Evolutionary conservation across 1,140 invertebrate genomes (phyloP).

Genomic region (Drosophila gunungcola): DNA sequence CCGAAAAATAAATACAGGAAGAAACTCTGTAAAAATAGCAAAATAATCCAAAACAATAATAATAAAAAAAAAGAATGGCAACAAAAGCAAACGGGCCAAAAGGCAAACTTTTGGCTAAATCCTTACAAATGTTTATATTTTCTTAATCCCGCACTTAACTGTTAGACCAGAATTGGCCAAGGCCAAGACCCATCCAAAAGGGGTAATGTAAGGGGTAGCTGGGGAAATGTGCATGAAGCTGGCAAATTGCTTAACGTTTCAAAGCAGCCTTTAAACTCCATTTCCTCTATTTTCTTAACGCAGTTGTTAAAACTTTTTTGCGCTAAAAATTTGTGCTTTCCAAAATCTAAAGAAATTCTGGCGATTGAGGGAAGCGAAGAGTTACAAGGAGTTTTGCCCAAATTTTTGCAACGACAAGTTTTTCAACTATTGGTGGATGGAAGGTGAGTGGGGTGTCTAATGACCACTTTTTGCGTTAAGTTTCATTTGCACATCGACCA

Average conservation of each 20-base stretch:
- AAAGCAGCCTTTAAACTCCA: constrained; percentile 33
- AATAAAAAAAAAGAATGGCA: constrained; percentile 75
- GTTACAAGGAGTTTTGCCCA: constrained; percentile 9
- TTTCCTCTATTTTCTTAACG: constrained; percentile 73
- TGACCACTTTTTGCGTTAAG: constrained; percentile 66
- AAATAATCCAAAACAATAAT: constrained; percentile 47
- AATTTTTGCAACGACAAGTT: constrained; percentile 73
- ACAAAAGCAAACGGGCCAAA: constrained; percentile 75
- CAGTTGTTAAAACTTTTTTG: constrained; percentile 77
- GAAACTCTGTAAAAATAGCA: constrained; percentile 1
- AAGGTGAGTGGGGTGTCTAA: constrained; percentile 11
- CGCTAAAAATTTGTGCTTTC: constrained; percentile 61
- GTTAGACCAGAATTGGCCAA: constrained; percentile 73
- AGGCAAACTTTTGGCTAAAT: constrained; percentile 82
- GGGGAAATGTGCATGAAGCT: constrained; percentile 63
- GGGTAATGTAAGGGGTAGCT: background rate
- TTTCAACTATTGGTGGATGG: constrained; percentile 56
- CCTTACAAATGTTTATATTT: constrained; percentile 84
- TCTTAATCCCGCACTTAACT: constrained; percentile 84
- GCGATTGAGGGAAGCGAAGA: background rate
- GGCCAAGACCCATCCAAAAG: constrained; percentile 21
- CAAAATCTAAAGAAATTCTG: constrained; percentile 53
- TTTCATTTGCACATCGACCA: constrained; percentile 80
- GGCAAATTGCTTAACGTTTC: constrained; percentile 83
- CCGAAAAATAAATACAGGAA: constrained; percentile 15